These are phyloP conservation scores for Psophia crepitans DNA, from an alignment of 2,113 vertebrate genomes.

Conservation along the genomic window DNA sequence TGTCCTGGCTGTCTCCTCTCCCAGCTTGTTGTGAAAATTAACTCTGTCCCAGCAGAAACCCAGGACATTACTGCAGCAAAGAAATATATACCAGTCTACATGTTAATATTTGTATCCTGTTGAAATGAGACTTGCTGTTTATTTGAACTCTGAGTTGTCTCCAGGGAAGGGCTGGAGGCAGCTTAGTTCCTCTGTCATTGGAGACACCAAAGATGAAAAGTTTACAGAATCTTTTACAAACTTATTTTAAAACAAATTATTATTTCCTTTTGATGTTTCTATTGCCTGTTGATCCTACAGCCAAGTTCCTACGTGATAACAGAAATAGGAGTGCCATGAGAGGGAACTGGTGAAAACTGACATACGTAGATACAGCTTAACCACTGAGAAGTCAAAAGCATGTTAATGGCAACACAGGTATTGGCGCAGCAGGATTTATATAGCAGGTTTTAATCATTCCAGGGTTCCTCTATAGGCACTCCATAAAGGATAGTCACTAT, in stretches of 20 bases:
- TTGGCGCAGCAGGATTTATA: neutral
- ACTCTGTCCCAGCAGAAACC: too few relatives aligned
- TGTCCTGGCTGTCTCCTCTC: too few relatives aligned
- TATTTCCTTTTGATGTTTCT: neutral
- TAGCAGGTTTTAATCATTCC: neutral
- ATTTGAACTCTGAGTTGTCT: slow-evolving; percentile 42
- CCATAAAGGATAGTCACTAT: neutral
- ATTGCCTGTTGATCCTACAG: neutral
- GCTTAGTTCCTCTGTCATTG: slow-evolving; percentile 48
- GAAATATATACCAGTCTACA: neutral
- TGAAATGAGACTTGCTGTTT: slow-evolving; percentile 34
- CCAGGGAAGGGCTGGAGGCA: slow-evolving; percentile 41
- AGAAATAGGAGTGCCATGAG: slow-evolving; percentile 5
- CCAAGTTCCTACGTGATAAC: neutral
- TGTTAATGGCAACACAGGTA: neutral
- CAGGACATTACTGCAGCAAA: neutral
- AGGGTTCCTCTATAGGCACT: neutral
- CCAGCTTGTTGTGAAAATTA: too few relatives aligned
- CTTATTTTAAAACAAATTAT: slow-evolving; percentile 28
- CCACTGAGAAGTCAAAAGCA: neutral
- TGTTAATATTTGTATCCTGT: neutral
- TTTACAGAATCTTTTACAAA: slow-evolving; percentile 18
- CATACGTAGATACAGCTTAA: neutral
- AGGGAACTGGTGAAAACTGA: neutral
- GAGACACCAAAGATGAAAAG: slow-evolving; percentile 29